Percentiles rank a stretch among this genome's conserved stretches.
These are phyloP conservation scores for Eufriesea mexicana DNA, from an alignment of 1,140 invertebrate genomes.

Conservation along the genomic window DNA sequence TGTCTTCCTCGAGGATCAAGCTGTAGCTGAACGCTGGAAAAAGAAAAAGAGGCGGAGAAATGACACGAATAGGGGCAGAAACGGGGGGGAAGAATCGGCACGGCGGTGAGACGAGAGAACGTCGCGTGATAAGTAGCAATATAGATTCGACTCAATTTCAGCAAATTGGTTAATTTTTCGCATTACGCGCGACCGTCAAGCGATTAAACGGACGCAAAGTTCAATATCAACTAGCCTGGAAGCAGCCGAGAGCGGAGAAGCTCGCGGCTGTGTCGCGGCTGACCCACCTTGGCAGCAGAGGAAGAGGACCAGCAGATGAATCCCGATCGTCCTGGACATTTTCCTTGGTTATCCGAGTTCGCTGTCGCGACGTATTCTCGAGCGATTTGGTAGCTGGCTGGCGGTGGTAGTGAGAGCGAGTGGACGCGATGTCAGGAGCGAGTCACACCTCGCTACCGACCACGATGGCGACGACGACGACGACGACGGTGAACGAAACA, in stretches of 20 bases:
- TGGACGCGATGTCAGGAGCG: not conserved
- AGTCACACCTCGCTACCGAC: conserved; percentile 36
- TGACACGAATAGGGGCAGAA: not conserved
- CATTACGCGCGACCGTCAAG: conserved; percentile 48
- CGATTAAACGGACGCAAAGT: conserved; percentile 26
- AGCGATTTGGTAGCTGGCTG: conserved; percentile 1
- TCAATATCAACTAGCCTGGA: not conserved
- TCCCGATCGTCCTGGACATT: conserved; percentile 27
- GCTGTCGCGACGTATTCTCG: not conserved
- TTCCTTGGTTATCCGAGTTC: conserved; percentile 13
- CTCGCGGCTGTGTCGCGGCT: too few species aligned
- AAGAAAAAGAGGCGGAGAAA: not conserved
- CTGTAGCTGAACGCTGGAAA: conserved; percentile 77
- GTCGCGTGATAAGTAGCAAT: conserved; percentile 54
- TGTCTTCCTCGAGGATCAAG: conserved; percentile 83
- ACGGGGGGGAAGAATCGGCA: not conserved
- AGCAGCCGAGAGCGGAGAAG: too few species aligned
- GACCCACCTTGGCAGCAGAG: conserved; percentile 59
- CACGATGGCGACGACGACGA: not conserved
- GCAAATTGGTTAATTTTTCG: conserved; percentile 60
- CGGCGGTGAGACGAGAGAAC: not conserved
- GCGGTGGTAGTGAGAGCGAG: not conserved
- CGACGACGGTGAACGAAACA: conserved; percentile 41
- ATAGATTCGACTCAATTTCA: conserved; percentile 47
- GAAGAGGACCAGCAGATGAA: conserved; percentile 46